Conservation (phyloP, 2,113 vertebrate genomes). For the Todiramphus saurophagus region DNA sequence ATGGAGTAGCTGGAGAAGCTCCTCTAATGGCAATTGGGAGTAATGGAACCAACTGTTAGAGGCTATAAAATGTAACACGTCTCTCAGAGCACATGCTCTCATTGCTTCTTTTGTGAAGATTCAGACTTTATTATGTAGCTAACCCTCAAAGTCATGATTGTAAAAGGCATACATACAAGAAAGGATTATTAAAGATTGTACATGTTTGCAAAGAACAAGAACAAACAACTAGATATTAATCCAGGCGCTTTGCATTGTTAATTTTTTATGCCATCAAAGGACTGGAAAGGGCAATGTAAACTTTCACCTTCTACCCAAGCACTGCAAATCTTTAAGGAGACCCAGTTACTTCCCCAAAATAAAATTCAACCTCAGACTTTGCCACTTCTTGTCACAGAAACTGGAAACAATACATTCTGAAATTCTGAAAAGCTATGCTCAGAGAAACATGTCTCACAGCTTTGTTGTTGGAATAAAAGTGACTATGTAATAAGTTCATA, state of each 20-base stretch:
- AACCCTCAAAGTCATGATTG: constrained; percentile 41
- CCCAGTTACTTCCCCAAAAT: not conserved
- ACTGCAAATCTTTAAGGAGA: not conserved
- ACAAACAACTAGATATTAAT: constrained; percentile 63
- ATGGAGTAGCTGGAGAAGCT: constrained; percentile 32
- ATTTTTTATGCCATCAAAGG: constrained; percentile 46
- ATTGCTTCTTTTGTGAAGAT: constrained; percentile 35
- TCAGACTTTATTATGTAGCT: constrained; percentile 34
- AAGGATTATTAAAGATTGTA: constrained; percentile 63
- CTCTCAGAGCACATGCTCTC: not conserved
- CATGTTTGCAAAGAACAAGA: constrained; percentile 54
- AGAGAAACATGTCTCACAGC: not conserved
- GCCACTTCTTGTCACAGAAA: not conserved
- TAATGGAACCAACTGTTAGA: constrained; percentile 65
- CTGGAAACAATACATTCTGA: constrained; percentile 8
- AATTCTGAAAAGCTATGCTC: constrained; percentile 4
- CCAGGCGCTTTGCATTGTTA: constrained; percentile 18
- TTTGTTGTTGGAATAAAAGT: constrained; percentile 16
- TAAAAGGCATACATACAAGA: constrained; percentile 38
- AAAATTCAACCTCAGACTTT: not conserved
- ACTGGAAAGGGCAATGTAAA: constrained; percentile 50
- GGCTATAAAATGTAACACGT: constrained; percentile 53
- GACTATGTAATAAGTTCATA: not conserved
- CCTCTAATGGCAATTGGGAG: constrained; percentile 43
- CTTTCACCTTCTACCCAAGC: constrained; percentile 32